These are phyloP conservation scores for Otus sunia DNA, from an alignment of 2,113 vertebrate species.

Conservation along the genomic window DNA sequence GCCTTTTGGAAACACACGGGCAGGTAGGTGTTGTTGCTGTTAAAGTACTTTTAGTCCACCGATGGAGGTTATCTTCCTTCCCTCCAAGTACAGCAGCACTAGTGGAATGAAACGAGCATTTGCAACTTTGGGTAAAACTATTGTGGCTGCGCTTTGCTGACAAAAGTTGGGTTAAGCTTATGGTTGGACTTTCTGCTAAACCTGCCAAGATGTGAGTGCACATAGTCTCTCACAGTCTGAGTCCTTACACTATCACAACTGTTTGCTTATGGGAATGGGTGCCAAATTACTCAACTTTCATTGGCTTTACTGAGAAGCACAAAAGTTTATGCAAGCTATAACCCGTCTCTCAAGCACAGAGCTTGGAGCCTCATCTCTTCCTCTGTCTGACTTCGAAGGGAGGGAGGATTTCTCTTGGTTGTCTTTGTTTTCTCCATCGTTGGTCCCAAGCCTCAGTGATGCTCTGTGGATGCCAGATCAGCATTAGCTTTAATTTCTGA, in stretches of 20 bases:
- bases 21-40: background rate
- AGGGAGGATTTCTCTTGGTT: background rate
- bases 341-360: background rate
- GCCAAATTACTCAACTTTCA: background rate
- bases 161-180: background rate
- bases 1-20: background rate
- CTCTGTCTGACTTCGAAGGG: background rate
- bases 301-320: background rate
- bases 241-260: background rate
- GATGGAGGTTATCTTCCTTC: background rate
- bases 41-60: background rate
- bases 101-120: background rate
- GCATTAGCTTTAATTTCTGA: background rate
- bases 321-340: background rate
- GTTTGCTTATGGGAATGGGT: background rate
- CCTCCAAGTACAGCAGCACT: background rate
- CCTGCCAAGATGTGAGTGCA: background rate
- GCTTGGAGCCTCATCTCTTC: background rate
- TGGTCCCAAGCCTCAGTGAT: background rate
- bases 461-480: background rate
- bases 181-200: background rate
- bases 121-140: background rate
- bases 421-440: background rate
- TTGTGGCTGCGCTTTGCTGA: background rate
- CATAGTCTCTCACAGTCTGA: background rate